phyloP scores from a whole-genome alignment of 2,113 vertebrate species.

The Phaethon lepturus region DNA sequence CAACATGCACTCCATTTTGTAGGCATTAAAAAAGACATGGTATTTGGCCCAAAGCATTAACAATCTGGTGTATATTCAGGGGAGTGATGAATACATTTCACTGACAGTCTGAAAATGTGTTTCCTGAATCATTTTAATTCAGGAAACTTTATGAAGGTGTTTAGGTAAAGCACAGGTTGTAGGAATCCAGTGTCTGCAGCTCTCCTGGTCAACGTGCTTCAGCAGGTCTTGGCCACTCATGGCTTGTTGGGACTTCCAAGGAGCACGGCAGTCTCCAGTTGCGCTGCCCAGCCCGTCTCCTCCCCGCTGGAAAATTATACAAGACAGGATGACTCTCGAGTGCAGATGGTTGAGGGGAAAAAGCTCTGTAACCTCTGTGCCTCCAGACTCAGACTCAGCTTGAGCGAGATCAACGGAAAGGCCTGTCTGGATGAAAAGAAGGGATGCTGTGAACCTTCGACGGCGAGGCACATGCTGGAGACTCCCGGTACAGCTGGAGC shows the following conservation, averaged over 20 bases:
- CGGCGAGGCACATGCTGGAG: rapidly evolving
- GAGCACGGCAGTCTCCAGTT: rapidly evolving
- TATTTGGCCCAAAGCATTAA: conserved; percentile 35
- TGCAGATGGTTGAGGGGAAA: background rate
- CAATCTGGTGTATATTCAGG: conserved; percentile 22
- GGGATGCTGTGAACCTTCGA: background rate
- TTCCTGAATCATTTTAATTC: conserved; percentile 2
- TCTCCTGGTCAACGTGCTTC: background rate
- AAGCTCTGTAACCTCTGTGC: background rate
- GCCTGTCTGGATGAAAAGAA: background rate
- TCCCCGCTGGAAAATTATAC: background rate
- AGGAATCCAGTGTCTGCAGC: background rate
- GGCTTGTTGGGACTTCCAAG: background rate
- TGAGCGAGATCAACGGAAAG: rapidly evolving
- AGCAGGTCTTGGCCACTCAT: background rate
- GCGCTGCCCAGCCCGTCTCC: background rate
- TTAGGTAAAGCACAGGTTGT: background rate
- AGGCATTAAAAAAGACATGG: conserved; percentile 34
- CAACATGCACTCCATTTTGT: background rate
- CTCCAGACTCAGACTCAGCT: background rate
- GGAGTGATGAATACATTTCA: background rate
- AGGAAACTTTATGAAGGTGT: background rate
- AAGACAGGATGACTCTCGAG: background rate
- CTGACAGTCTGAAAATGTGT: background rate
- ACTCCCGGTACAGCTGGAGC: background rate